A percentile compares a stretch with the other conserved stretches of the same genome.
Evolutionary conservation across 2,113 vertebrate genomes (phyloP).

Genomic region (Sclerurus mexicanus): DNA sequence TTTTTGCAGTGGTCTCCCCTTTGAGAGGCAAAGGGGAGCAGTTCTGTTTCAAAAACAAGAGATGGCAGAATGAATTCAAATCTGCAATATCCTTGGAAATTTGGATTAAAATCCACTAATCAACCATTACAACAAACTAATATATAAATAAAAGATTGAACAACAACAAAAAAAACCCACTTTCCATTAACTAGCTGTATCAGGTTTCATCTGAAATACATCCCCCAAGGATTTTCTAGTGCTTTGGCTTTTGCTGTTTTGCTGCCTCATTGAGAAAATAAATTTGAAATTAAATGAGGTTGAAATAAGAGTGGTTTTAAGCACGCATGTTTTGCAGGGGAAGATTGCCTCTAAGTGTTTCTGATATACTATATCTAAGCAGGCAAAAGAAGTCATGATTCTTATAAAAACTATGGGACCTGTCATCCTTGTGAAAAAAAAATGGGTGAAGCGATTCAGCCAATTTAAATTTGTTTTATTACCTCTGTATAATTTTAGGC

Average conservation of each 20-base stretch:
- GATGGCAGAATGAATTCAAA: accelerated
- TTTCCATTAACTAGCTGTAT: background rate
- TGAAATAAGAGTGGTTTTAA: constrained; percentile 2
- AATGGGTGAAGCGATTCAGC: background rate
- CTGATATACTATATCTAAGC: background rate
- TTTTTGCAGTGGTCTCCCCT: background rate
- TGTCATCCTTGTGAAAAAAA: background rate
- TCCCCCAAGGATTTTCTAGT: background rate
- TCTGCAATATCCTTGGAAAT: background rate
- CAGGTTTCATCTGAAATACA: background rate
- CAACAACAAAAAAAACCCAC: background rate
- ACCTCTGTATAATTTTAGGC: background rate
- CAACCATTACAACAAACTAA: background rate
- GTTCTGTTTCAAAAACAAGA: background rate
- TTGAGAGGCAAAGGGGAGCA: accelerated
- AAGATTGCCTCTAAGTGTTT: background rate
- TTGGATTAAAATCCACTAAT: background rate
- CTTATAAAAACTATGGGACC: background rate
- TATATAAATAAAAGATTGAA: constrained; percentile 21
- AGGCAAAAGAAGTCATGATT: background rate
- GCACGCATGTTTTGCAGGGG: background rate
- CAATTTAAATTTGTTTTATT: background rate
- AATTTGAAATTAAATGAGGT: constrained; percentile 6
- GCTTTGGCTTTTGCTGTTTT: background rate
- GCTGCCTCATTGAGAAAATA: background rate